phyloP scores from a whole-genome alignment of 2,113 vertebrate genomes.

The Labeo catla region DNA sequence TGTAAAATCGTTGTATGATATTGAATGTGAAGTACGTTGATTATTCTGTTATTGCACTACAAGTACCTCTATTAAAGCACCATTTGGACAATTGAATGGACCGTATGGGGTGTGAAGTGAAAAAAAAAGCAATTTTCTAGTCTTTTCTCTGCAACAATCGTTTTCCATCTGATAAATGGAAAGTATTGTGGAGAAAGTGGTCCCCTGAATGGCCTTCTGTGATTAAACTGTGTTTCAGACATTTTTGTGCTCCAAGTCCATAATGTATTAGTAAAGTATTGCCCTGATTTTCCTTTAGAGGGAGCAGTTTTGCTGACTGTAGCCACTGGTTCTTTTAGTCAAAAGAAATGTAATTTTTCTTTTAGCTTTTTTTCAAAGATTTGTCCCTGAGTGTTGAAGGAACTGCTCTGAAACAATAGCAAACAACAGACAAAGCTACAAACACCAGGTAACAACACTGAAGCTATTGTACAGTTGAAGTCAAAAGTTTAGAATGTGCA shows the following conservation, averaged over 20 bases:
- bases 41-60: conserved; percentile 29
- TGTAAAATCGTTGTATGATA: conserved; percentile 16
- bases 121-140: conserved; percentile 33
- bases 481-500: too few relatives aligned
- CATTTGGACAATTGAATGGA: conserved; percentile 42
- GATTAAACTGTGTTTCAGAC: conserved; percentile 30
- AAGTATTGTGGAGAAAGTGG: conserved; percentile 8
- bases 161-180: conserved; percentile 42
- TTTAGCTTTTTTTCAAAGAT: neutral
- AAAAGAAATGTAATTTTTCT: neutral
- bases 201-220: conserved; percentile 34
- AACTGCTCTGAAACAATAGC: neutral
- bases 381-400: neutral
- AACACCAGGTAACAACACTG: neutral
- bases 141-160: conserved; percentile 23
- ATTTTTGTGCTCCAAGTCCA: conserved; percentile 45
- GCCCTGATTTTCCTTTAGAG: conserved; percentile 54
- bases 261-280: conserved; percentile 42
- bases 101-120: conserved; percentile 29
- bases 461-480: neutral
- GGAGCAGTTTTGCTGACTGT: conserved; percentile 58
- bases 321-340: neutral
- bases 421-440: neutral
- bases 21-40: conserved; percentile 23
- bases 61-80: conserved; percentile 41